Conservation (phyloP, 2,888 invertebrate genomes). For the Corbicula japonica region DNA sequence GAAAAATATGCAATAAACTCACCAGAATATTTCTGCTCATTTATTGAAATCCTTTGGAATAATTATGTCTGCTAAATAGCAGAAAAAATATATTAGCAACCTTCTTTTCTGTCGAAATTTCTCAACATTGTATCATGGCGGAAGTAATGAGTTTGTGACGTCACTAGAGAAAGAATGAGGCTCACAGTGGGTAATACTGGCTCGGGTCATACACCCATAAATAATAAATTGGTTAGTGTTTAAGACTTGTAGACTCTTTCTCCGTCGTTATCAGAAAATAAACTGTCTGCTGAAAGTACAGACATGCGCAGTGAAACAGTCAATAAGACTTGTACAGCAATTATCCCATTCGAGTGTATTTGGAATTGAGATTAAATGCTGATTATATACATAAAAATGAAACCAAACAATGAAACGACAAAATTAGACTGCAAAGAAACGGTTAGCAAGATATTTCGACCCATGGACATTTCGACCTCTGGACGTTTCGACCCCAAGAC, state of each 20-base stretch:
- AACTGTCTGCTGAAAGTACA: neutral
- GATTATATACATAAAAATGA: no score
- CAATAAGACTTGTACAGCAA: neutral
- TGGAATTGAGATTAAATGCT: neutral
- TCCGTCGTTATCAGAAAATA: neutral
- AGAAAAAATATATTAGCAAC: slow-evolving; percentile 13
- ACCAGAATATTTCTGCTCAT: slow-evolving; percentile 81
- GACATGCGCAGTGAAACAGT: neutral
- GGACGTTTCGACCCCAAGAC: no score
- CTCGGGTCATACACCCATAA: neutral
- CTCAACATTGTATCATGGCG: slow-evolving; percentile 50
- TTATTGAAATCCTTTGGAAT: slow-evolving; percentile 65
- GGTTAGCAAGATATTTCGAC: no score
- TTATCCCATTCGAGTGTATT: neutral
- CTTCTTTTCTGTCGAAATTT: slow-evolving; percentile 14
- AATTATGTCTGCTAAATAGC: slow-evolving; percentile 37
- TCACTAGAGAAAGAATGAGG: slow-evolving; percentile 45
- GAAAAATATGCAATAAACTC: slow-evolving; percentile 42
- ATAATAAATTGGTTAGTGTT: neutral
- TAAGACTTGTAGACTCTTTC: neutral
- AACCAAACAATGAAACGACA: no score
- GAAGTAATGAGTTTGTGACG: slow-evolving; percentile 56
- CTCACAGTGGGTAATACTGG: slow-evolving; percentile 1
- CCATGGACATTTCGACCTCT: no score
- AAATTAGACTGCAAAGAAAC: no score